Conservation (phyloP, 2,888 invertebrate species). For the Tanytarsus gracilentus region DNA sequence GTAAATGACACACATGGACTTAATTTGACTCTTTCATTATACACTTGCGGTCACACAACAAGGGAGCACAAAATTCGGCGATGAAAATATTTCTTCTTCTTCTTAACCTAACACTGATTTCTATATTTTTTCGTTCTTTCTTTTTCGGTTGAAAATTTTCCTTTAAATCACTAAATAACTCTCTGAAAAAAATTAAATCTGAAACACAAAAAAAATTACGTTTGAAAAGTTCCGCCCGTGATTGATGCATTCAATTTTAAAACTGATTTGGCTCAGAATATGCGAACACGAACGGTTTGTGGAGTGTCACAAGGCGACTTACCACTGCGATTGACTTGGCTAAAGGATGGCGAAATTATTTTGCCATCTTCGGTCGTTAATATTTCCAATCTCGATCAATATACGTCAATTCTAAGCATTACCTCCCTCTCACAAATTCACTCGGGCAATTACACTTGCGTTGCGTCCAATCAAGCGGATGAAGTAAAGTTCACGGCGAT, state of each 20-base stretch:
- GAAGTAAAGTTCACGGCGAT: slow-evolving; percentile 70
- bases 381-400: slow-evolving; percentile 63
- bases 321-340: slow-evolving; percentile 70
- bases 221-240: slow-evolving; percentile 67
- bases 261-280: slow-evolving; percentile 72
- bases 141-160: too few relatives aligned
- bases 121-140: too few relatives aligned
- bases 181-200: slow-evolving; percentile 29
- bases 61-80: slow-evolving; percentile 14
- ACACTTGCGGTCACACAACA: slow-evolving; percentile 11
- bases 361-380: slow-evolving; percentile 57
- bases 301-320: slow-evolving; percentile 72
- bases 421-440: slow-evolving; percentile 64
- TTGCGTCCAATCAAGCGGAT: slow-evolving; percentile 68
- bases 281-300: slow-evolving; percentile 72
- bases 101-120: too few relatives aligned
- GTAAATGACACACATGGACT: slow-evolving; percentile 46
- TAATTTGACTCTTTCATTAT: too few relatives aligned
- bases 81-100: too few relatives aligned
- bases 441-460: slow-evolving; percentile 69
- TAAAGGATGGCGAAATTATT: slow-evolving; percentile 67
- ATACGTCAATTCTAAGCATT: slow-evolving; percentile 68
- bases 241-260: slow-evolving; percentile 78
- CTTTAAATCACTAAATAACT: too few relatives aligned
- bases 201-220: not conserved